A percentile compares a stretch with the other conserved stretches of the same genome.
Evolutionary conservation across 2,113 vertebrate genomes (phyloP).

Genomic region (Callaeas wilsoni): DNA sequence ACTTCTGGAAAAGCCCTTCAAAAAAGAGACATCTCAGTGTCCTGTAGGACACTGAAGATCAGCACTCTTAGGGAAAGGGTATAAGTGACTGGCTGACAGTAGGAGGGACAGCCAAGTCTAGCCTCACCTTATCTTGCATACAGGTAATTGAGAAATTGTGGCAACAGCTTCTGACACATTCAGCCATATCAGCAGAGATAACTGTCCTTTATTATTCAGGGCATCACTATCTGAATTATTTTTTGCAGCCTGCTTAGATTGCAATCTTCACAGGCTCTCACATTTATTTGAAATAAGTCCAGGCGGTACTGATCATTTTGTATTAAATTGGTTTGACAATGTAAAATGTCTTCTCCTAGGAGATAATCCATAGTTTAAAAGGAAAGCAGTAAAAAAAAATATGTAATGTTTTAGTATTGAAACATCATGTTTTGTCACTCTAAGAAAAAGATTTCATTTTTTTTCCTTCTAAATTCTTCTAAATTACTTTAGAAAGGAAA

Average conservation of each 20-base stretch:
- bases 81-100: background rate
- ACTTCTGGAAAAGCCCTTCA: background rate
- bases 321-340: background rate
- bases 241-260: background rate
- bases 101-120: background rate
- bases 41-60: background rate
- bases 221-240: background rate
- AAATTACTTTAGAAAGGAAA: background rate
- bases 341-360: background rate
- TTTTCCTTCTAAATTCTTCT: background rate
- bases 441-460: background rate
- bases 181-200: background rate
- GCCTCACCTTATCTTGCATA: background rate
- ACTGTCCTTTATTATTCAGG: background rate
- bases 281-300: background rate
- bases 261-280: background rate
- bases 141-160: background rate
- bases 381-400: background rate
- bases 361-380: background rate
- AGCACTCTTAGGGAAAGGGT: background rate
- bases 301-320: background rate
- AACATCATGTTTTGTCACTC: background rate
- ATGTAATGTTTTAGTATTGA: background rate
- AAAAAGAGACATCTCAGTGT: background rate
- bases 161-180: background rate